phyloP scores from a whole-genome alignment of 2,113 vertebrate species.

The Carassius auratus region DNA sequence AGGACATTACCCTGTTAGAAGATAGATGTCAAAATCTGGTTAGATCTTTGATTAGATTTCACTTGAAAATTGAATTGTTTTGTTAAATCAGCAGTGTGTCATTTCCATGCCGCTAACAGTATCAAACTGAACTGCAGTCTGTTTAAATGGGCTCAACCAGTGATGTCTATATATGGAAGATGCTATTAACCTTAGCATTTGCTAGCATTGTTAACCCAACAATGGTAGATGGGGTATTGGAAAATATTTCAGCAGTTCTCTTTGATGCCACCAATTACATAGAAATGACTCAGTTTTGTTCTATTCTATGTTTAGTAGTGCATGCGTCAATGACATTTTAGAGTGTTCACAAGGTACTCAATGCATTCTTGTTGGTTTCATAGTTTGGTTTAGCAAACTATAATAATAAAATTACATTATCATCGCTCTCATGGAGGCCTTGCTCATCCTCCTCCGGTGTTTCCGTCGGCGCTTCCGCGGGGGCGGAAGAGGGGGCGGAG shows the following conservation, averaged over 20 bases:
- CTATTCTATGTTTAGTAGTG: not conserved
- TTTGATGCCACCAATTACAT: not conserved
- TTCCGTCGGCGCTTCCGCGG: slow-evolving; percentile 69
- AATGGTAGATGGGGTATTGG: not conserved
- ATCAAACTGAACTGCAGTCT: not conserved
- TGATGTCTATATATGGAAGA: not conserved
- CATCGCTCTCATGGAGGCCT: slow-evolving; percentile 74
- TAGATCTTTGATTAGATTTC: slow-evolving; percentile 23
- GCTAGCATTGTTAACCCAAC: not conserved
- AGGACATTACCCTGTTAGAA: slow-evolving; percentile 56
- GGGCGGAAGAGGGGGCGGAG: slow-evolving; percentile 59
- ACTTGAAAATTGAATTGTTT: slow-evolving; percentile 5
- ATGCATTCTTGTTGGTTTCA: too few relatives aligned
- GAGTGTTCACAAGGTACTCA: too few relatives aligned
- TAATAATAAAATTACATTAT: slow-evolving; percentile 70
- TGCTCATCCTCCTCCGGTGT: slow-evolving; percentile 74
- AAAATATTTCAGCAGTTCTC: not conserved
- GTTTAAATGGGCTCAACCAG: not conserved
- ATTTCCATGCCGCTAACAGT: not conserved
- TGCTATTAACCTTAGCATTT: not conserved
- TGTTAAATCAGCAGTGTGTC: not conserved
- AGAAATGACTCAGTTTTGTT: not conserved
- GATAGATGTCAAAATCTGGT: slow-evolving; percentile 23
- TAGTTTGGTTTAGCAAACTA: not conserved
- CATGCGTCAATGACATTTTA: not conserved